phyloP scores from a whole-genome alignment of 2,113 vertebrate genomes.

The Muntiacus reevesi region DNA sequence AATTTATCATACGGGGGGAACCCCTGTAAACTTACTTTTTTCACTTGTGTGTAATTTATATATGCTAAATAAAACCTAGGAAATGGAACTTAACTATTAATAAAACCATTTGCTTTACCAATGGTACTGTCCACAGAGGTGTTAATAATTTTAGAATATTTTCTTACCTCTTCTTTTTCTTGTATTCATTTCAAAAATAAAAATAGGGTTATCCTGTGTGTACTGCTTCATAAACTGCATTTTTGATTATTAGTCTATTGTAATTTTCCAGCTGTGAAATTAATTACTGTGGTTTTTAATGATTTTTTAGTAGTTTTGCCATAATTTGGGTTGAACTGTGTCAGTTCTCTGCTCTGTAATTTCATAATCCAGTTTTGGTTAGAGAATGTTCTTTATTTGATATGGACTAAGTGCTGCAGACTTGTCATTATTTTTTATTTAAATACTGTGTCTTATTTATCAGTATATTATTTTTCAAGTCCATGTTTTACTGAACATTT shows the following conservation, averaged over 20 bases:
- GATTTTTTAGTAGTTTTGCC: not conserved
- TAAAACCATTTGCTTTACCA: not conserved
- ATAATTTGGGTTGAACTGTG: not conserved
- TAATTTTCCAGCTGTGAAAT: not conserved
- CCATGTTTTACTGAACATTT: not conserved
- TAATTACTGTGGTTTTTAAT: not conserved
- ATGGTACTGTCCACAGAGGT: not conserved
- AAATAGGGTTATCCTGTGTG: not conserved
- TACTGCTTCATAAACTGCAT: not conserved
- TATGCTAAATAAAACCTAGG: not conserved
- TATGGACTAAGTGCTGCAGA: not conserved
- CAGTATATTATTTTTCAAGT: not conserved
- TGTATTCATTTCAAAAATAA: not conserved
- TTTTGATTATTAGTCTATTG: not conserved
- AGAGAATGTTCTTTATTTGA: not conserved
- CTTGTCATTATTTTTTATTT: not conserved
- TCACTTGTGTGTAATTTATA: not conserved
- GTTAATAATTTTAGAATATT: slow-evolving; percentile 3
- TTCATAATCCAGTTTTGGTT: slow-evolving; percentile 18
- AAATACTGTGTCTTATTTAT: not conserved
- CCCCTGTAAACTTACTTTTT: not conserved
- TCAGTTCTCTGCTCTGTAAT: slow-evolving; percentile 4
- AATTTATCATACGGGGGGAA: not conserved
- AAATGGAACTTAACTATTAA: not conserved
- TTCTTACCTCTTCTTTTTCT: not conserved